A percentile compares a stretch with the other conserved stretches of the same genome.
These are phyloP conservation scores for Clepsis dumicolana DNA, from an alignment of 2,888 invertebrate genomes.

Conservation along the genomic window DNA sequence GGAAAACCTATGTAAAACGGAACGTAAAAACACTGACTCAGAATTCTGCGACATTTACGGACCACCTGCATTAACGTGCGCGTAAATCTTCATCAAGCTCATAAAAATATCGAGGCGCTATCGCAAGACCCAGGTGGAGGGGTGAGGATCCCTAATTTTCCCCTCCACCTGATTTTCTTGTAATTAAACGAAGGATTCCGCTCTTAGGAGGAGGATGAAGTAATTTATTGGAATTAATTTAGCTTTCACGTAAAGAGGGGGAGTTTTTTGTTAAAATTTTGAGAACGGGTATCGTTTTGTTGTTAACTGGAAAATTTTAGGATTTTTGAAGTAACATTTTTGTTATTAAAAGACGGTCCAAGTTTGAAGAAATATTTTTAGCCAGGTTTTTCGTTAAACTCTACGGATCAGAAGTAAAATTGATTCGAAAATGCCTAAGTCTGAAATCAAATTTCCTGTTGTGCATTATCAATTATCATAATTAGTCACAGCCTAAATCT, in stretches of 20 bases:
- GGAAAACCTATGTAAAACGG: constrained; percentile 40
- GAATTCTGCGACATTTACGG: constrained; percentile 30
- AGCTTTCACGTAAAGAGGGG: constrained; percentile 44
- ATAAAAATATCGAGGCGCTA: constrained; percentile 53
- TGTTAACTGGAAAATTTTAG: neutral
- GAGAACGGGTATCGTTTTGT: neutral
- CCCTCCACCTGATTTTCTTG: constrained; percentile 63
- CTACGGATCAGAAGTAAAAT: too few relatives aligned
- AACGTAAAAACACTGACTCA: constrained; percentile 27
- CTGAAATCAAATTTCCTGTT: too few relatives aligned
- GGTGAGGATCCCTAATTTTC: constrained; percentile 56
- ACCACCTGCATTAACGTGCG: constrained; percentile 28
- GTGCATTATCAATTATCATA: too few relatives aligned
- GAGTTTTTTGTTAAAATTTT: constrained; percentile 28
- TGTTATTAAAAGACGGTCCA: neutral
- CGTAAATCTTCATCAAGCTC: constrained; percentile 43
- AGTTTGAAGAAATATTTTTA: neutral
- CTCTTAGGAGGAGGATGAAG: constrained; percentile 51
- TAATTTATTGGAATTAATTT: constrained; percentile 54
- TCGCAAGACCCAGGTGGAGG: constrained; percentile 59
- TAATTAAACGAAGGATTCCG: constrained; percentile 69
- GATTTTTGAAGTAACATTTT: neutral
- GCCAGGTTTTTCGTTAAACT: too few relatives aligned
- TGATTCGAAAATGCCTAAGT: too few relatives aligned
- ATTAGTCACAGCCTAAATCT: too few relatives aligned